A percentile compares a stretch with the other conserved stretches of the same genome.
These are phyloP conservation scores for Goniozus legneri DNA, from an alignment of 1,140 invertebrate species.

Conservation along the genomic window DNA sequence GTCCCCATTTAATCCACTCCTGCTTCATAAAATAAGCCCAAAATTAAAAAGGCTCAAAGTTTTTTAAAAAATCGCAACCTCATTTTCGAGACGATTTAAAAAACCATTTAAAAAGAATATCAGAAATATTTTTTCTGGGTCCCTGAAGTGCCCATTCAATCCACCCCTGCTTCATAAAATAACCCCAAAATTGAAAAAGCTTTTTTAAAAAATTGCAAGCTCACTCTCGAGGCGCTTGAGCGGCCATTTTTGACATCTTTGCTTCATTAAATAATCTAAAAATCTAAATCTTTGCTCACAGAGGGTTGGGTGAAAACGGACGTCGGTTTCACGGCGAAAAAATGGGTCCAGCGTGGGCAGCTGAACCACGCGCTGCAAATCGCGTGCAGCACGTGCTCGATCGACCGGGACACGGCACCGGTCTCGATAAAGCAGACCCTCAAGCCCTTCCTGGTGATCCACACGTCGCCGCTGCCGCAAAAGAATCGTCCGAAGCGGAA, in stretches of 20 bases:
- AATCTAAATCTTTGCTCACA: constrained; percentile 38
- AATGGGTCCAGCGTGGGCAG: constrained; percentile 68
- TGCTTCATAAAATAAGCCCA: too few species aligned
- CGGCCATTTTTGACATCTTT: not conserved
- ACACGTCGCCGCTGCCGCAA: constrained; percentile 56
- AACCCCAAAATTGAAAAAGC: too few species aligned
- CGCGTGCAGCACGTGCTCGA: constrained; percentile 72
- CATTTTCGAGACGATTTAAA: too few species aligned
- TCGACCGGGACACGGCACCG: constrained; percentile 58
- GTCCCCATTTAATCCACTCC: too few species aligned
- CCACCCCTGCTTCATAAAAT: too few species aligned
- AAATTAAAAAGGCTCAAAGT: too few species aligned
- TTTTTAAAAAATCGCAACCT: too few species aligned
- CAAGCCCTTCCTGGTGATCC: constrained; percentile 71
- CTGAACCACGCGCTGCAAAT: constrained; percentile 69
- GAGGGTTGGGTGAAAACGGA: constrained; percentile 80
- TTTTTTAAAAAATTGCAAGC: too few species aligned
- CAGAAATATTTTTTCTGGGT: too few species aligned
- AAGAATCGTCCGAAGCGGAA: constrained; percentile 62
- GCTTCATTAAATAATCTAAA: not conserved
- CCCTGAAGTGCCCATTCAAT: too few species aligned
- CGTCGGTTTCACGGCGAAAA: constrained; percentile 66
- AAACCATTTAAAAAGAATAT: too few species aligned
- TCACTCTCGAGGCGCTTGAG: too few species aligned
- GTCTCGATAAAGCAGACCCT: constrained; percentile 63